Conservation (phyloP, 2,797 vertebrate genomes). For the Buceros bicornis region DNA sequence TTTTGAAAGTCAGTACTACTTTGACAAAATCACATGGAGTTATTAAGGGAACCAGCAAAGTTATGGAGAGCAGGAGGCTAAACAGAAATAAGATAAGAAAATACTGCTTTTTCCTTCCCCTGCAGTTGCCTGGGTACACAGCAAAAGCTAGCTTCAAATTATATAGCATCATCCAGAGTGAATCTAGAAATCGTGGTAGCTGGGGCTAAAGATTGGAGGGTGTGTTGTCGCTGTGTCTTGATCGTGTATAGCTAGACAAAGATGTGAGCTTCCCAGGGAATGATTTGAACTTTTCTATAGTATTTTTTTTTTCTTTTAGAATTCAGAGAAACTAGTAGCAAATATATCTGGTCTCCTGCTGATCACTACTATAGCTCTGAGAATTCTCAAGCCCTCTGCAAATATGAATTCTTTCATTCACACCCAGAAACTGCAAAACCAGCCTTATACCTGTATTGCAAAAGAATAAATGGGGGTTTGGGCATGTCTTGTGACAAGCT, state of each 20-base stretch:
- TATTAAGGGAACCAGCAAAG: neutral
- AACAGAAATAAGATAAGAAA: neutral
- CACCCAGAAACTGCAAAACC: neutral
- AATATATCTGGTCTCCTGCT: neutral
- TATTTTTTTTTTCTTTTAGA: neutral
- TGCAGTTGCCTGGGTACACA: neutral
- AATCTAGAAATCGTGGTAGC: neutral
- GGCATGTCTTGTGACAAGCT: neutral
- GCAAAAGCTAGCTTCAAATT: neutral
- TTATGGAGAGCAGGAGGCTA: neutral
- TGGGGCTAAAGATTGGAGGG: neutral
- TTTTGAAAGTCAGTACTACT: neutral
- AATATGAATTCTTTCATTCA: neutral
- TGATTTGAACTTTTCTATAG: neutral
- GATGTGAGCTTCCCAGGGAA: neutral
- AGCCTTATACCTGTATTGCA: neutral
- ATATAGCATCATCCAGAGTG: neutral
- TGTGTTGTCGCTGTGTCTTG: neutral
- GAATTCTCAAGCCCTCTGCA: neutral
- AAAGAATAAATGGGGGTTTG: neutral
- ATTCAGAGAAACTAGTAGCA: neutral
- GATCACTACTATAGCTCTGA: neutral
- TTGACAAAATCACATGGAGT: neutral
- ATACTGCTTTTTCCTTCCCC: accelerated
- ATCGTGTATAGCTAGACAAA: neutral